Evolutionary conservation across 2,888 invertebrate species (phyloP).

Genomic region (Cataglyphis rosenhaueri): DNA sequence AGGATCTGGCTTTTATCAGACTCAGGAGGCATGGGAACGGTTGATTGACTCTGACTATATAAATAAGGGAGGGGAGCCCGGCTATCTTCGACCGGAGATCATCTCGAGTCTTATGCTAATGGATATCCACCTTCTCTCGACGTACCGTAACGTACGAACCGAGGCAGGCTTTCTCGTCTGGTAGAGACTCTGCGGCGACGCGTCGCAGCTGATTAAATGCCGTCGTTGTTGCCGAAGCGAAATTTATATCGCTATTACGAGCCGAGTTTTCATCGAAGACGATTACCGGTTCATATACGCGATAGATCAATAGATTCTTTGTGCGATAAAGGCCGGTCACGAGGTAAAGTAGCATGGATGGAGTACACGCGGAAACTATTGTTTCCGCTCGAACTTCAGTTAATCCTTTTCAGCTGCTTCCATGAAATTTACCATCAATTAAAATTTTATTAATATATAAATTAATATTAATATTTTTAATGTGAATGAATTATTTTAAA

Average conservation of each 20-base stretch:
- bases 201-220: constrained; percentile 60
- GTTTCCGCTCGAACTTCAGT: constrained; percentile 14
- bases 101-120: constrained; percentile 71
- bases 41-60: constrained; percentile 67
- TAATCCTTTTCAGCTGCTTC: constrained; percentile 13
- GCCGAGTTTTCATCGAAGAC: constrained; percentile 43
- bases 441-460: no score
- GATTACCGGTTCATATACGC: constrained; percentile 17
- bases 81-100: constrained; percentile 67
- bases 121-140: constrained; percentile 60
- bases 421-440: not conserved
- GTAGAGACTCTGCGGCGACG: constrained; percentile 12
- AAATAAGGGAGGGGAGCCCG: constrained; percentile 64
- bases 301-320: constrained; percentile 60
- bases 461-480: no score
- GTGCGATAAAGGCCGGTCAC: constrained; percentile 41
- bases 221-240: constrained; percentile 31
- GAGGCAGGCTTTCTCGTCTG: constrained; percentile 34
- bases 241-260: constrained; percentile 42
- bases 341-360: constrained; percentile 35
- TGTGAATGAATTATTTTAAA: no score
- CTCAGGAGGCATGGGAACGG: constrained; percentile 25
- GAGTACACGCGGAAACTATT: constrained; percentile 19
- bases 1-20: constrained; percentile 39
- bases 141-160: constrained; percentile 15